Evolutionary conservation across 2,888 invertebrate species (phyloP).

Genomic region (Phorcus lineatus): DNA sequence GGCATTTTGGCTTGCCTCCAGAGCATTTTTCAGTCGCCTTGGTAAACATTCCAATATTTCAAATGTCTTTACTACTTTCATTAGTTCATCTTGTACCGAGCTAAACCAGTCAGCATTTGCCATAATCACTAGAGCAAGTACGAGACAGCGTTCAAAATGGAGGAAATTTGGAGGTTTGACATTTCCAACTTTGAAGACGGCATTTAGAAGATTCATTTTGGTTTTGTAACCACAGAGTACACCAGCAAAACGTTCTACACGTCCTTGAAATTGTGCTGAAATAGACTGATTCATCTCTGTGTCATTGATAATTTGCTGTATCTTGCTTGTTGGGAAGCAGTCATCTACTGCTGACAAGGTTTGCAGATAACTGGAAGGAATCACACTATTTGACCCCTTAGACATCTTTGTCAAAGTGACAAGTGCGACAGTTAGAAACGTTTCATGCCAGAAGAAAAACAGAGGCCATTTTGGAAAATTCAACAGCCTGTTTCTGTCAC

Average conservation of each 20-base stretch:
- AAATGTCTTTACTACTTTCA: background rate
- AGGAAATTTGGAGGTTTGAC: background rate
- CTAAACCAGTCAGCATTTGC: background rate
- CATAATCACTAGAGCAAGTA: background rate
- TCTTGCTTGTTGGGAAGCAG: too few species aligned
- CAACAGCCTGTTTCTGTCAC: background rate
- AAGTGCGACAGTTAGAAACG: background rate
- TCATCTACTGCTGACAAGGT: background rate
- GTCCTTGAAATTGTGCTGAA: background rate
- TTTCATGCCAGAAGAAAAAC: background rate
- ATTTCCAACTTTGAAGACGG: background rate
- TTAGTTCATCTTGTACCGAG: background rate
- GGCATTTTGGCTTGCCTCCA: background rate
- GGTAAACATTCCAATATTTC: background rate
- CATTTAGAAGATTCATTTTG: background rate
- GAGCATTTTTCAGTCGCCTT: background rate
- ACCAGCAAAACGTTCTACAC: background rate
- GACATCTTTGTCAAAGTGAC: background rate
- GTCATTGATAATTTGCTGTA: too few species aligned
- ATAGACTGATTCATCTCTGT: background rate
- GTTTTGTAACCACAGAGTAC: background rate
- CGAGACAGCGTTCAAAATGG: background rate
- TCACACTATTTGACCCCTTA: background rate
- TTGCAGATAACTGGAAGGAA: background rate
- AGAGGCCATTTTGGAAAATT: background rate